phyloP scores from a whole-genome alignment of 2,888 invertebrate genomes.

The Abrostola triplasia region DNA sequence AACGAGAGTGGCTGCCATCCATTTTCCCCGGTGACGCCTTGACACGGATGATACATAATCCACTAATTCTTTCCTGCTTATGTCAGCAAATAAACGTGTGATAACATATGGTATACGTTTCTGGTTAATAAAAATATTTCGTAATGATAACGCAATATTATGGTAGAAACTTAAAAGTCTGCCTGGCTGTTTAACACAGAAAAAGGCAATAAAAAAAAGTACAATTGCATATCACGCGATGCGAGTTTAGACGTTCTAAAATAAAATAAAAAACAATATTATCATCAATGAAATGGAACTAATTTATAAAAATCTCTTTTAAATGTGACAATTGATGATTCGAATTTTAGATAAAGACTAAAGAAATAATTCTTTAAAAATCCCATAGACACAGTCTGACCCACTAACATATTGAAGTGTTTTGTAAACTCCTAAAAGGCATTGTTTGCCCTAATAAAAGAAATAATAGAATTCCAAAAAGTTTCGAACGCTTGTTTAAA shows the following conservation, averaged over 20 bases:
- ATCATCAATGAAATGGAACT: too few species aligned
- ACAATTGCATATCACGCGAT: too few species aligned
- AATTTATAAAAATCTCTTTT: too few species aligned
- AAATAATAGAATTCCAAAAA: slow-evolving; percentile 17
- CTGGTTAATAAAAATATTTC: neutral
- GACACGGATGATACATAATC: slow-evolving; percentile 44
- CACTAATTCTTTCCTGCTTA: slow-evolving; percentile 19
- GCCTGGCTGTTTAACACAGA: neutral
- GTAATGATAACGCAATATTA: neutral
- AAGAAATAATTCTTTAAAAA: too few species aligned
- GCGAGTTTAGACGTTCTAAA: too few species aligned
- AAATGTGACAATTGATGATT: too few species aligned
- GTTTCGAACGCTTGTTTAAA: slow-evolving; percentile 18
- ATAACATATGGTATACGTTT: neutral
- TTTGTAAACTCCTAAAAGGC: neutral
- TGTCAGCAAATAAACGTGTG: neutral
- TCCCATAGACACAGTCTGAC: too few species aligned
- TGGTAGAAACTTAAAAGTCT: neutral
- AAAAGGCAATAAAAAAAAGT: too few species aligned
- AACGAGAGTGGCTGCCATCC: slow-evolving; percentile 37
- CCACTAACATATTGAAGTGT: too few species aligned
- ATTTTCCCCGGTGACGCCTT: slow-evolving; percentile 38
- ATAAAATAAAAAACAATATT: too few species aligned
- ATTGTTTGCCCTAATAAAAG: slow-evolving; percentile 2
- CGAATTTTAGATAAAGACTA: too few species aligned